Conservation (phyloP, 2,113 vertebrate species). For the Cephalophus harveyi region DNA sequence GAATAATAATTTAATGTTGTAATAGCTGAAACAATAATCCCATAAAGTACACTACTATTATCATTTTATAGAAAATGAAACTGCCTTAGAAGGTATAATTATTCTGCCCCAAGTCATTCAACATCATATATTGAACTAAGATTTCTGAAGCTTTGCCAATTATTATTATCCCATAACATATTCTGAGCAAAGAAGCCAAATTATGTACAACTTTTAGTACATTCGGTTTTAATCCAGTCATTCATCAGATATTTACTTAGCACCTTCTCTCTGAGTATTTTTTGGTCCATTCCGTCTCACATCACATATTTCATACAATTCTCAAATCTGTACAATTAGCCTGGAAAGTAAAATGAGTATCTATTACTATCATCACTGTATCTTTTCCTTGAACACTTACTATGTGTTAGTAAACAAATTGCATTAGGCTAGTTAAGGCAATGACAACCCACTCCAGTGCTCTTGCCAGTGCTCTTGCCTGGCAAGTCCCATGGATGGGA, state of each 20-base stretch:
- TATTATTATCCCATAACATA: not conserved
- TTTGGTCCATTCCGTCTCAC: not conserved
- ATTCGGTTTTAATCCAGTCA: not conserved
- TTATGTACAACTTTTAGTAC: not conserved
- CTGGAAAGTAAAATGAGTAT: not conserved
- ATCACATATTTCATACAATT: not conserved
- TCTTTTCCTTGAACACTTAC: not conserved
- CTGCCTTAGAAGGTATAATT: not conserved
- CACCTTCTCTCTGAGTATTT: not conserved
- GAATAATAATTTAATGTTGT: not conserved
- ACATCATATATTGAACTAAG: not conserved
- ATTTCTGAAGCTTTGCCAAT: not conserved
- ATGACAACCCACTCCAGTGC: no score
- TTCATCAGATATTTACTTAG: slow-evolving; percentile 1
- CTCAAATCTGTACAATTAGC: not conserved
- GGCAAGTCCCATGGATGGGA: no score
- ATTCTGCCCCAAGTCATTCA: not conserved
- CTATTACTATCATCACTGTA: not conserved
- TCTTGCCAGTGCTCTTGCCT: no score
- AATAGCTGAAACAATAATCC: not conserved
- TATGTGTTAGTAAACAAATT: not conserved
- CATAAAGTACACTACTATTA: not conserved
- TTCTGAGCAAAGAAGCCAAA: not conserved
- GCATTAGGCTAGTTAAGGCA: not conserved
- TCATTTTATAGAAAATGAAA: not conserved